These are phyloP conservation scores for Orchesella cincta DNA, from an alignment of 1,140 invertebrate species.

Conservation along the genomic window DNA sequence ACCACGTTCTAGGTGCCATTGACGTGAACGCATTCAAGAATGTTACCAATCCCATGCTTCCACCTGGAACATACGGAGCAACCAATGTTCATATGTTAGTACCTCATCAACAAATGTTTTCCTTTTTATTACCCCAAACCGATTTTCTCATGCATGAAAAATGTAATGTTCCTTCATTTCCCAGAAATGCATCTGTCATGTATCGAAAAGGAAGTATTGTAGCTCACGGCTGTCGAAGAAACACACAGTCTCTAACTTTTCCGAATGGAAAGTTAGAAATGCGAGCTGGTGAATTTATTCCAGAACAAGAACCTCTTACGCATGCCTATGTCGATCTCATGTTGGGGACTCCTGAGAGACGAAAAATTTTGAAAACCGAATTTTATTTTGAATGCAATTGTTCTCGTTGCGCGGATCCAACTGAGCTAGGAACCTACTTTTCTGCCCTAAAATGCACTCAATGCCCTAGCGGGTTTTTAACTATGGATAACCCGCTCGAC, in stretches of 20 bases:
- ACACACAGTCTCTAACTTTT: neutral
- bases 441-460: conserved; percentile 6
- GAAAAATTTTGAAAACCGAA: neutral
- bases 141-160: neutral
- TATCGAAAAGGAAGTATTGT: neutral
- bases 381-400: conserved; percentile 30
- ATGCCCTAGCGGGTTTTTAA: neutral
- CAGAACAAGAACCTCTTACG: neutral
- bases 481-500: conserved; percentile 12
- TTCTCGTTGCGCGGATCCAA: neutral
- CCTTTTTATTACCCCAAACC: conserved; percentile 4
- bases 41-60: neutral
- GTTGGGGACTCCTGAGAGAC: neutral
- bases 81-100: too few relatives aligned
- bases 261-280: conserved; percentile 13
- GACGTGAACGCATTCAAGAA: conserved; percentile 28
- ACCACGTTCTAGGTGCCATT: conserved; percentile 7
- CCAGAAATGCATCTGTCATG: conserved; percentile 6
- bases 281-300: neutral
- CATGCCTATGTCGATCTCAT: conserved; percentile 22
- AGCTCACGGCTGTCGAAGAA: conserved; percentile 15
- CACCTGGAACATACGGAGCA: too few relatives aligned
- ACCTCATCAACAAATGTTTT: neutral
- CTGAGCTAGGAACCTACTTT: conserved; percentile 10
- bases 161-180: neutral